These are phyloP conservation scores for Ecliptopera silaceata DNA, from an alignment of 2,888 invertebrate species.

Conservation along the genomic window DNA sequence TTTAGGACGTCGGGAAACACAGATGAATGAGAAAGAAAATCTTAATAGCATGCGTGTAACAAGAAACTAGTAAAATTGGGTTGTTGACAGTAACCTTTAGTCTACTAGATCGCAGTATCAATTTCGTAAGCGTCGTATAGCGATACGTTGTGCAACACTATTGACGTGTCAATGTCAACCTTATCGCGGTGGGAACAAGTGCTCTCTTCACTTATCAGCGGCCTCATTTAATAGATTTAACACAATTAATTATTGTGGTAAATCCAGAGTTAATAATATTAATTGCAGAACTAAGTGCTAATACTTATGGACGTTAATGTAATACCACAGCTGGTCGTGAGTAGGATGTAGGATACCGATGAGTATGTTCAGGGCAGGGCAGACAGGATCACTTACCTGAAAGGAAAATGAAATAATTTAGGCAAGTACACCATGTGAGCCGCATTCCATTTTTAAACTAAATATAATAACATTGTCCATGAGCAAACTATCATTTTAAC, in stretches of 20 bases:
- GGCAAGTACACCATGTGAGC: too few relatives aligned
- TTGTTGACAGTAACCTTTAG: neutral
- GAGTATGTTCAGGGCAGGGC: too few relatives aligned
- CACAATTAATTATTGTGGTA: constrained; percentile 6
- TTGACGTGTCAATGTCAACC: constrained; percentile 33
- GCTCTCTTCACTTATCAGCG: constrained; percentile 19
- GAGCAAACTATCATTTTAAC: too few relatives aligned
- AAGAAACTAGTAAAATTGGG: neutral
- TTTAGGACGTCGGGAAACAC: too few relatives aligned
- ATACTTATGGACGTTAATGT: too few relatives aligned
- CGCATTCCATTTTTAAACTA: too few relatives aligned
- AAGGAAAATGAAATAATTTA: too few relatives aligned
- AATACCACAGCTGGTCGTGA: too few relatives aligned
- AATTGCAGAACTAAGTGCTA: neutral
- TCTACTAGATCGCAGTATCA: constrained; percentile 12
- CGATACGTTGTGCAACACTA: constrained; percentile 26
- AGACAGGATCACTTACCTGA: too few relatives aligned
- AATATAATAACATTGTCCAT: too few relatives aligned
- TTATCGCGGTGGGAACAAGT: constrained; percentile 28
- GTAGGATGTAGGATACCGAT: too few relatives aligned
- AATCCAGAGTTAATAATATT: neutral
- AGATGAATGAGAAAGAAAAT: too few relatives aligned
- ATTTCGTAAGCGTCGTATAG: constrained; percentile 20
- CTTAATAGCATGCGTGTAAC: neutral
- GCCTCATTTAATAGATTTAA: constrained; percentile 13